Evolutionary conservation across 2,797 vertebrate species (phyloP).

Genomic region (Sebastolobus alascanus): DNA sequence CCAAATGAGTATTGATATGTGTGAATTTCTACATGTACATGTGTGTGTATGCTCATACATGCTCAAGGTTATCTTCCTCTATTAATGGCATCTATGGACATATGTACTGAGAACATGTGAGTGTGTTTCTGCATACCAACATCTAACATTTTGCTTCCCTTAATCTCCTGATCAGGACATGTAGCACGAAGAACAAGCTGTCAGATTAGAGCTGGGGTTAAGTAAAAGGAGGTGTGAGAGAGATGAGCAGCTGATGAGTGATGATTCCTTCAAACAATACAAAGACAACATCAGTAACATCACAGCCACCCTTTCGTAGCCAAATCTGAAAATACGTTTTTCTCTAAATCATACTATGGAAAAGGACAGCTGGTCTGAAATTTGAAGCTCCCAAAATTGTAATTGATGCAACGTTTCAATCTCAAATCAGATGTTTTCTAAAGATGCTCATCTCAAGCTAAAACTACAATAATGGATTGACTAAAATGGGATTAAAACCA

Average conservation of each 20-base stretch:
- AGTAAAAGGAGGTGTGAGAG: background rate
- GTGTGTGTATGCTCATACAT: conserved; percentile 2
- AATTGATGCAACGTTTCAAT: no score
- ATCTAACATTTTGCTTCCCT: background rate
- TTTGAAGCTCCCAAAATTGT: no score
- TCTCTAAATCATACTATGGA: background rate
- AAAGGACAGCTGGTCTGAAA: no score
- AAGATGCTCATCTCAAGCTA: no score
- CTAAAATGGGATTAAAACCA: no score
- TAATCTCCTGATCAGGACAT: conserved; percentile 13
- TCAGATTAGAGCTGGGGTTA: conserved; percentile 3
- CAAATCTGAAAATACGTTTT: background rate
- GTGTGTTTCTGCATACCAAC: conserved; percentile 9
- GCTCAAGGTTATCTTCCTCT: conserved; percentile 11
- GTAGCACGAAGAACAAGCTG: background rate
- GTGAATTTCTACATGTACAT: background rate
- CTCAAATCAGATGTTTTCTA: no score
- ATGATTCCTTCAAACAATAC: background rate
- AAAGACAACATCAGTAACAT: background rate
- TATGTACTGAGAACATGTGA: background rate
- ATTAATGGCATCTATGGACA: background rate
- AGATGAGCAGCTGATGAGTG: background rate
- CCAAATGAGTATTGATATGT: conserved; percentile 1
- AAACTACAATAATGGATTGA: no score
- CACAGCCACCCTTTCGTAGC: background rate